These are phyloP conservation scores for Lasioglossum vierecki DNA, from an alignment of 2,888 invertebrate genomes.

Conservation along the genomic window DNA sequence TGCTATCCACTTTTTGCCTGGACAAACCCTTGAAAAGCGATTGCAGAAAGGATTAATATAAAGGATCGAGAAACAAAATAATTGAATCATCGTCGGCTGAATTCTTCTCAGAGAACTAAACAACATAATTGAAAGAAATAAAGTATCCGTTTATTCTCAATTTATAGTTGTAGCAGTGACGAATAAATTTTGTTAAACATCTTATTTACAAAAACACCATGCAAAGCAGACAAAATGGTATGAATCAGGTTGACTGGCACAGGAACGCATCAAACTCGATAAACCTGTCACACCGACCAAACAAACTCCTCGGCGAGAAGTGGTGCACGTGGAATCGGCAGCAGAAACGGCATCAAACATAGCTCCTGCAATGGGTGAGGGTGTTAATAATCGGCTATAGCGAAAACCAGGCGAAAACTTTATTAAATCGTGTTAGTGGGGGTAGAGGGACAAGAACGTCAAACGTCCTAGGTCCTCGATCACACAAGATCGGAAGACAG, in stretches of 20 bases:
- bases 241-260: not conserved
- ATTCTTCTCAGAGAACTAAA: no score
- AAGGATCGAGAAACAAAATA: not conserved
- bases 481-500: not conserved
- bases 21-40: not conserved
- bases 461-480: not conserved
- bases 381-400: slow-evolving; percentile 36
- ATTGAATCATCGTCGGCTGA: no score
- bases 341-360: not conserved
- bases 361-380: not conserved
- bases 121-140: no score
- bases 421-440: slow-evolving; percentile 55
- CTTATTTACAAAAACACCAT: not conserved
- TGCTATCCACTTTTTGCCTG: slow-evolving; percentile 1
- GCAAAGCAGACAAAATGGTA: not conserved
- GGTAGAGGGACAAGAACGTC: not conserved
- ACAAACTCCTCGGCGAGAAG: not conserved
- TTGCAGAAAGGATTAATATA: not conserved
- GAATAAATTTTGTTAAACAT: not conserved
- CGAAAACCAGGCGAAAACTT: slow-evolving; percentile 28
- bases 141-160: no score
- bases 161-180: no score
- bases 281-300: not conserved
- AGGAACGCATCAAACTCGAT: not conserved
- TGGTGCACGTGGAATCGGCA: not conserved